Evolutionary conservation across 2,888 invertebrate genomes (phyloP).

Genomic region (Mongoloraphidia duomilia): DNA sequence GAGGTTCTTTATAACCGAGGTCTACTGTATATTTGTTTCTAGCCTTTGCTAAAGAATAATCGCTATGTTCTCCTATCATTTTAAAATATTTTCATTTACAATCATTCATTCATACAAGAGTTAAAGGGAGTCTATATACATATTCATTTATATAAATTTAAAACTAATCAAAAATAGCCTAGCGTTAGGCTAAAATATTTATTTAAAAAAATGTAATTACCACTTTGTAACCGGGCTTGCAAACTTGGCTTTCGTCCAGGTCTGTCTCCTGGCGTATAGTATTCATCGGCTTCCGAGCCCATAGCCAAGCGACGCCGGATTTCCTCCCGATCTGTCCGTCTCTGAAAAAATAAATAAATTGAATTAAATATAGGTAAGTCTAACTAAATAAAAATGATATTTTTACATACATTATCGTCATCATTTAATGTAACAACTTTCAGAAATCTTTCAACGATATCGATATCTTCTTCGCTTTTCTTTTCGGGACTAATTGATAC

Average conservation of each 20-base stretch:
- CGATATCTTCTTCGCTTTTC: constrained; percentile 36
- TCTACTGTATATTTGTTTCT: no score
- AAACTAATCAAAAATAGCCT: no score
- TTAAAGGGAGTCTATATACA: no score
- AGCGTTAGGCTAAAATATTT: background rate
- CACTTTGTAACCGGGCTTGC: constrained; percentile 75
- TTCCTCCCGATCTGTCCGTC: constrained; percentile 84
- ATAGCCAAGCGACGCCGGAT: constrained; percentile 77
- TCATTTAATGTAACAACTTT: constrained; percentile 37
- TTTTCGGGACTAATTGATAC: constrained; percentile 28
- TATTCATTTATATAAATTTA: no score
- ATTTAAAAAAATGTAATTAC: constrained; percentile 32
- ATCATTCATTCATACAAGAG: no score
- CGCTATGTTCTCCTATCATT: no score
- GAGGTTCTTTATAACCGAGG: no score
- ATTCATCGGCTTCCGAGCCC: constrained; percentile 66
- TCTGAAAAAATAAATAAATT: constrained; percentile 38
- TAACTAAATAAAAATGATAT: constrained; percentile 5
- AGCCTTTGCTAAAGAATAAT: no score
- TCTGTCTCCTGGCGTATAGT: constrained; percentile 48
- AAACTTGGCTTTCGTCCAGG: constrained; percentile 74
- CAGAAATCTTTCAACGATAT: constrained; percentile 41
- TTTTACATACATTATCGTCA: constrained; percentile 21
- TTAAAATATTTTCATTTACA: no score
- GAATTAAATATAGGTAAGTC: constrained; percentile 5